These are phyloP conservation scores for Australoheros facetus DNA, from an alignment of 2,797 vertebrate species.

Conservation along the genomic window DNA sequence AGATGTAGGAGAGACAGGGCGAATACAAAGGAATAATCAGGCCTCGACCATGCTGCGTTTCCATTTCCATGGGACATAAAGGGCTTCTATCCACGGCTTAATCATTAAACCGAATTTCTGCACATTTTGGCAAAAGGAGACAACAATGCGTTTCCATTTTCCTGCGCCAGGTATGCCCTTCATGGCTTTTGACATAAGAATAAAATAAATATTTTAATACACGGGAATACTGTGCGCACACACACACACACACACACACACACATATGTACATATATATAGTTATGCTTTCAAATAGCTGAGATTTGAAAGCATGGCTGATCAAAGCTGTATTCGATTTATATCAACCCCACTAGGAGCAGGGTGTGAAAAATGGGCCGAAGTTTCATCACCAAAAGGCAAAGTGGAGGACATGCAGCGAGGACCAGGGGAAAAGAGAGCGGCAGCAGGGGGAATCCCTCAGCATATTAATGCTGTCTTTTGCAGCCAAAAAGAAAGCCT, in stretches of 20 bases:
- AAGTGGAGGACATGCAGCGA: slow-evolving; percentile 79
- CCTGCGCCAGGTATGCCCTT: background rate
- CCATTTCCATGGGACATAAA: slow-evolving; percentile 68
- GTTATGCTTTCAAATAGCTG: background rate
- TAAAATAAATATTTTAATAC: background rate
- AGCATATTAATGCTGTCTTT: slow-evolving; percentile 91
- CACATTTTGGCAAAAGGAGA: slow-evolving; percentile 30
- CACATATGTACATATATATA: background rate
- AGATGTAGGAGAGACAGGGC: slow-evolving; percentile 17
- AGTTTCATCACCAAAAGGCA: slow-evolving; percentile 84
- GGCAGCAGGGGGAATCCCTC: slow-evolving; percentile 85
- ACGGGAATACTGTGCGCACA: background rate
- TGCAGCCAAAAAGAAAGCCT: slow-evolving; percentile 80
- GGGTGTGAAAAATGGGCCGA: slow-evolving; percentile 74
- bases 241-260: background rate
- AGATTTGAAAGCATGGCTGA: slow-evolving; percentile 29
- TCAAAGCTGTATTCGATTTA: slow-evolving; percentile 44
- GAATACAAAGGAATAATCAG: slow-evolving; percentile 62
- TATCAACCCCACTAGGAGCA: slow-evolving; percentile 52
- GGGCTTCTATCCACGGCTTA: slow-evolving; percentile 67
- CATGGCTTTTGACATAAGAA: background rate
- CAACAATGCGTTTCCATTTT: slow-evolving; percentile 21
- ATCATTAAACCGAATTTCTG: slow-evolving; percentile 72
- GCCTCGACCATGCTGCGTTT: slow-evolving; percentile 59
- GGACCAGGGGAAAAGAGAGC: slow-evolving; percentile 73